phyloP scores from a whole-genome alignment of 2,797 vertebrate species.

The Epinephelus malabaricus region DNA sequence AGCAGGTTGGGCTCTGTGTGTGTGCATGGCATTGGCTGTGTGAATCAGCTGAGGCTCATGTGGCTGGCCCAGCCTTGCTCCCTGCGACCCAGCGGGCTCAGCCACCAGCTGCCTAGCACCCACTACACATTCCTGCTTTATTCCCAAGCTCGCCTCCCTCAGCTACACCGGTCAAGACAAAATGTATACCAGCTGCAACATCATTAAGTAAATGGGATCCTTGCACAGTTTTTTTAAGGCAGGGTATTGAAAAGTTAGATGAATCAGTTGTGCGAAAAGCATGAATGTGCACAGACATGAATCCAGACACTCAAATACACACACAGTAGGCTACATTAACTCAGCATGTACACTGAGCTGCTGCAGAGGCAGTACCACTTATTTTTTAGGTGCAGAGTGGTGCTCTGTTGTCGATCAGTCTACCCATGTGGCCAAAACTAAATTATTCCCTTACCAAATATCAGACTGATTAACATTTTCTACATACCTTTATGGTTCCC shows the following conservation, averaged over 20 bases:
- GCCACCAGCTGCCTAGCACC: slow-evolving; percentile 83
- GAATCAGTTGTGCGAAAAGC: slow-evolving; percentile 30
- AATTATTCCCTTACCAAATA: neutral
- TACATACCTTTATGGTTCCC: neutral
- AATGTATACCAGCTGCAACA: slow-evolving; percentile 80
- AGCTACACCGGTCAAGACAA: slow-evolving; percentile 59
- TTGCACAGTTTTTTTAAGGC: slow-evolving; percentile 53
- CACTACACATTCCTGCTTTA: slow-evolving; percentile 85
- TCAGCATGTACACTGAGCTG: neutral
- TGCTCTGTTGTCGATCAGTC: neutral
- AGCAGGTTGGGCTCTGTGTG: slow-evolving; percentile 25
- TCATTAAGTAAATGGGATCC: slow-evolving; percentile 72
- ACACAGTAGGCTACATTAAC: neutral
- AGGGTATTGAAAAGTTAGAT: slow-evolving; percentile 50
- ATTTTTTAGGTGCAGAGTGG: neutral
- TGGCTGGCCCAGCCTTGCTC: slow-evolving; percentile 82
- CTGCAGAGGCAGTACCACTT: neutral
- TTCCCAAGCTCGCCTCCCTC: slow-evolving; percentile 77
- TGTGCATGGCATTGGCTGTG: slow-evolving; percentile 55
- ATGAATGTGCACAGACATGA: slow-evolving; percentile 6
- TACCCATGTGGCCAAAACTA: neutral
- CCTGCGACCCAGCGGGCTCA: slow-evolving; percentile 81
- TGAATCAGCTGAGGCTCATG: slow-evolving; percentile 89
- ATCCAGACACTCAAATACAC: neutral
- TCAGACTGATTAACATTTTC: neutral